Percentiles rank a stretch among this genome's conserved stretches.
Conservation (phyloP, 2,113 vertebrate genomes). For the Vidua macroura region DNA sequence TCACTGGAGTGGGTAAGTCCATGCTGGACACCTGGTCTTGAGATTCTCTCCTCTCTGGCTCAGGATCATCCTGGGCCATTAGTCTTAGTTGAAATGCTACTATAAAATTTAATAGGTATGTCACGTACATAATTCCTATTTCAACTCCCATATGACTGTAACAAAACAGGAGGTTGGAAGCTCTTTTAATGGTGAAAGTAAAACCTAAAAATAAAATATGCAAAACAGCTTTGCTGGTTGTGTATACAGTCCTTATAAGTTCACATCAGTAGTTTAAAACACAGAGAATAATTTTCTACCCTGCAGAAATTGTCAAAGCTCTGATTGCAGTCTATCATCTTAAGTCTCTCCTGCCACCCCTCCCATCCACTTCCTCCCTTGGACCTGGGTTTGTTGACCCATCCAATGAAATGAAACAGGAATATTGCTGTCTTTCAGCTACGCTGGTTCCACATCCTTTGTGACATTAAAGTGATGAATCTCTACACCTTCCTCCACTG, state of each 20-base stretch:
- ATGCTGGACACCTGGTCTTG: neutral
- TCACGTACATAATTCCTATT: neutral
- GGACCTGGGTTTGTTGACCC: neutral
- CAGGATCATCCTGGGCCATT: accelerated
- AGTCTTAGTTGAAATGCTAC: neutral
- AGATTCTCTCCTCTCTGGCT: neutral
- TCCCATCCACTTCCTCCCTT: neutral
- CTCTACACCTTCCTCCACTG: neutral
- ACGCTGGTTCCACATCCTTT: accelerated
- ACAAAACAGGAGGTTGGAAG: neutral
- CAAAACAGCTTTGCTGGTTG: neutral
- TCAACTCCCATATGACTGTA: neutral
- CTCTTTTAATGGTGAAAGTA: neutral
- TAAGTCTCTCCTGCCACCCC: neutral
- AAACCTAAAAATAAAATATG: neutral
- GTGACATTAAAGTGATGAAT: neutral
- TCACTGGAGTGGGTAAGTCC: accelerated
- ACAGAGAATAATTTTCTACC: neutral
- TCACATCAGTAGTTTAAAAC: neutral
- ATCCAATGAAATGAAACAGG: neutral
- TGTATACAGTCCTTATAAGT: neutral
- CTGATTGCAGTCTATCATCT: neutral
- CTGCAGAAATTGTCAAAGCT: neutral
- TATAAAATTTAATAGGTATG: neutral
- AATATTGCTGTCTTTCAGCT: neutral